Percentiles rank a stretch among this genome's conserved stretches.
These are phyloP conservation scores for Nemurella pictetii DNA, from an alignment of 2,888 invertebrate species.

Conservation along the genomic window DNA sequence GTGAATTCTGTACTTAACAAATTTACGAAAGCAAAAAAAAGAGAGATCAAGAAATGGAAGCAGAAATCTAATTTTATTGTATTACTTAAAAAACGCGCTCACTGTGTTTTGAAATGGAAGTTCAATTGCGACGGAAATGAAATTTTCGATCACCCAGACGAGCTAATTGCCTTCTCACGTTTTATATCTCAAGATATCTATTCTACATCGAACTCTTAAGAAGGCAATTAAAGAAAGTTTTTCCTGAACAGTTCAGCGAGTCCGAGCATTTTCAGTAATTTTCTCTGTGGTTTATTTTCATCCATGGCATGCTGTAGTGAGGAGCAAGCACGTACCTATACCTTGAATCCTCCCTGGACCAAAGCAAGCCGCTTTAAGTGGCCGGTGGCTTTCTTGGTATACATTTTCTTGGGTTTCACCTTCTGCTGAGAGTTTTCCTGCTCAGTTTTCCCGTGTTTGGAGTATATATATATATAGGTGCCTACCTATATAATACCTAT, in stretches of 20 bases:
- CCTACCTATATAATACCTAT: background rate
- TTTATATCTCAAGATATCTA: background rate
- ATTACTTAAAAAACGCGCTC: background rate
- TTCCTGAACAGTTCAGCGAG: background rate
- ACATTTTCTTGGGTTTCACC: too few relatives aligned
- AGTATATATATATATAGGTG: too few relatives aligned
- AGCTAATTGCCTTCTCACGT: conserved; percentile 28
- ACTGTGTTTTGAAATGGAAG: conserved; percentile 3
- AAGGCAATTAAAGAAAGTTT: background rate
- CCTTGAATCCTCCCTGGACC: too few relatives aligned
- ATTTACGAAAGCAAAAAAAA: background rate
- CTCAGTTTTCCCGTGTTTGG: too few relatives aligned
- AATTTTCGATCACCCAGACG: conserved; percentile 1
- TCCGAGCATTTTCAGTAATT: background rate
- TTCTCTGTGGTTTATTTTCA: too few relatives aligned
- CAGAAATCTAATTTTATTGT: background rate
- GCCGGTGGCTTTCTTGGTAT: too few relatives aligned
- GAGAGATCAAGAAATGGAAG: background rate
- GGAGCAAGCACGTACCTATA: too few relatives aligned
- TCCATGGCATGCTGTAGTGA: too few relatives aligned
- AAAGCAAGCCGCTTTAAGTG: too few relatives aligned
- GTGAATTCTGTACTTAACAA: background rate
- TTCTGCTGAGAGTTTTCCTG: too few relatives aligned
- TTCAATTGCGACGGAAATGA: conserved; percentile 19
- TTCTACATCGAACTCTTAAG: background rate